Base-by-base conservation (phyloP, 2,888 invertebrate species). In the Zaprionus bogoriensis region DNA sequence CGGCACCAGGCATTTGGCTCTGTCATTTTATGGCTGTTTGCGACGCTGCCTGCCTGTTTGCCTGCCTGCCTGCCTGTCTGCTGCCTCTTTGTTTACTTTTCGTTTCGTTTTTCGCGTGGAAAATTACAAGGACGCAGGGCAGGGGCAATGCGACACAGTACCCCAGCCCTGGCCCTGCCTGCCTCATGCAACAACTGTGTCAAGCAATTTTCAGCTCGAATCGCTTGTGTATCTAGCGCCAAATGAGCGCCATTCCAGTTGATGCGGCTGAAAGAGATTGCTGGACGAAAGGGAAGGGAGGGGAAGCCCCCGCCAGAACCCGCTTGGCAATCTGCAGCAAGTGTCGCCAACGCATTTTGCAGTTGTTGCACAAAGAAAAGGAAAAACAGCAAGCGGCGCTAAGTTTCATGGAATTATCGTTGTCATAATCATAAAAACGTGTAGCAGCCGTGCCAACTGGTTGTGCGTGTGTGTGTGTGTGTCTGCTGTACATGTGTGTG, bases 171-270 rank as follows among this genome's bases (percentile, higher is more conserved):
- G n/a, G n/a, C n/a, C n/a, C n/a, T n/a, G n/a, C n/a, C n/a, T n/a
- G n/a, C n/a, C n/a, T n/a, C 25, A 48, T 75, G 83, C 87, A 68
- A 64, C 82, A 84, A 76, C 87, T 77, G 77, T 68, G 87, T 58
- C 71, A 74, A 83, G 88, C 77, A 69, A 86, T 82, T 87, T 82
- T 83, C 87, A 79, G 74, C 81, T 70, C 58, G 83, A 83, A 67
- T 70, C 83, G 83, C 55, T 84, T 77, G 61, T 55, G 69, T 62
- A 57, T 58, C 58, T 53, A 58, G 64, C 58, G 61, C 47, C 47
- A 77, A 74, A 69, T 66, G 70, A 57, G 60, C 54, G 14, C 41
- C 46, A 54, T 58, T 53, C 17, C 19, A 30, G 9, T 14, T 6
- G 36, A 28, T 5, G 12, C 2, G 5, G 5, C 1, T n/a, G 12